phyloP scores from a whole-genome alignment of 2,888 invertebrate genomes.

The Alentia gelatinosa region DNA sequence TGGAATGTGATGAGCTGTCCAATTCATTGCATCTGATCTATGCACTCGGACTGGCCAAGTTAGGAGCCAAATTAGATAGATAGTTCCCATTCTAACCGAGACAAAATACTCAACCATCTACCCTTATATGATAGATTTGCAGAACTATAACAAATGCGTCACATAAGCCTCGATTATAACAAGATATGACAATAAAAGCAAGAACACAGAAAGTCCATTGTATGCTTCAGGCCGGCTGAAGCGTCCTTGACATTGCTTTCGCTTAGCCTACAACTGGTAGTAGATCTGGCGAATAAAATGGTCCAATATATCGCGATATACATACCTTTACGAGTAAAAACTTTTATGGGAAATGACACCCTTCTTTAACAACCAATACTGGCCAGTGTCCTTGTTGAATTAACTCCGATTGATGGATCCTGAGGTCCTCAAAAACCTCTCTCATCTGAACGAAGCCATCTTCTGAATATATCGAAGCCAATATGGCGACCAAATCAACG shows the following conservation, averaged over 20 bases:
- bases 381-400: background rate
- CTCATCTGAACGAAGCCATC: slow-evolving; percentile 39
- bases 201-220: background rate
- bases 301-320: background rate
- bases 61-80: too few species aligned
- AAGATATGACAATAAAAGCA: background rate
- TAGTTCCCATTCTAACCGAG: too few species aligned
- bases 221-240: background rate
- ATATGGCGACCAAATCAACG: slow-evolving; percentile 46
- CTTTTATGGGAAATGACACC: background rate
- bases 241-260: slow-evolving; percentile 49
- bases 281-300: background rate
- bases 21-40: too few species aligned
- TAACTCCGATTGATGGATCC: background rate
- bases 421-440: slow-evolving; percentile 18
- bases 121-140: too few species aligned
- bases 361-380: background rate
- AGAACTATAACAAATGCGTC: background rate
- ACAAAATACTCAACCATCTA: too few species aligned
- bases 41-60: too few species aligned
- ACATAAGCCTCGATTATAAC: background rate
- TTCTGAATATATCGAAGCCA: slow-evolving; percentile 42
- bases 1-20: too few species aligned
- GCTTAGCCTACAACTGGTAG: background rate
- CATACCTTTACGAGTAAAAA: slow-evolving; percentile 11